phyloP scores from a whole-genome alignment of 2,797 vertebrate species.

The Pangasius sanitwongsei region DNA sequence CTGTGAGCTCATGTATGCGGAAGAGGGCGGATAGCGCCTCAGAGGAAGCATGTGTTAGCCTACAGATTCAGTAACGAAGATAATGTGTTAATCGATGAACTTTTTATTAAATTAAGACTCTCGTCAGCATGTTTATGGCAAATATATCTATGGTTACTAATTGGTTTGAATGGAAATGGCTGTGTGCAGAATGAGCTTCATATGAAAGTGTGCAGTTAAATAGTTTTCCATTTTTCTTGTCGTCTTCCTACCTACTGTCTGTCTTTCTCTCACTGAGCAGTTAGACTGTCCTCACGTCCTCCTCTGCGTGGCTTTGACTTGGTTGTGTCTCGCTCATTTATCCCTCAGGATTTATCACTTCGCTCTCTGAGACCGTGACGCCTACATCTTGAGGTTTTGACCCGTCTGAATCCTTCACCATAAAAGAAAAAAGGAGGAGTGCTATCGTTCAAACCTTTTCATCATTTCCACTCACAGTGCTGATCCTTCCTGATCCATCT shows the following conservation, averaged over 20 bases:
- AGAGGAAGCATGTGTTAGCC: neutral
- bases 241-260: neutral
- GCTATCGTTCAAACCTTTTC: no score
- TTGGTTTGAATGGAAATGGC: no score
- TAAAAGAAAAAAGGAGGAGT: no score
- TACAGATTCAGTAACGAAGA: neutral
- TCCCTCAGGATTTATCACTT: neutral
- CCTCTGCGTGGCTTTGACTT: slow-evolving; percentile 37
- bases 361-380: neutral
- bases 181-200: neutral
- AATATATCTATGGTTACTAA: neutral
- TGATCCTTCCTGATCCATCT: neutral
- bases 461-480: neutral
- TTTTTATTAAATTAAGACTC: neutral
- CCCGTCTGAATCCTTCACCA: neutral
- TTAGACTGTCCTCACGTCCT: neutral
- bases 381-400: neutral
- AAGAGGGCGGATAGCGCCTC: neutral
- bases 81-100: neutral
- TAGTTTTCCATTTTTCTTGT: neutral
- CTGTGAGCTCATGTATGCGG: neutral
- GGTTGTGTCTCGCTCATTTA: slow-evolving; percentile 16
- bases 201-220: neutral
- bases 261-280: neutral
- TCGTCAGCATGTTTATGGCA: neutral